These are phyloP conservation scores for Troides helena DNA, from an alignment of 2,888 invertebrate species.

Conservation along the genomic window DNA sequence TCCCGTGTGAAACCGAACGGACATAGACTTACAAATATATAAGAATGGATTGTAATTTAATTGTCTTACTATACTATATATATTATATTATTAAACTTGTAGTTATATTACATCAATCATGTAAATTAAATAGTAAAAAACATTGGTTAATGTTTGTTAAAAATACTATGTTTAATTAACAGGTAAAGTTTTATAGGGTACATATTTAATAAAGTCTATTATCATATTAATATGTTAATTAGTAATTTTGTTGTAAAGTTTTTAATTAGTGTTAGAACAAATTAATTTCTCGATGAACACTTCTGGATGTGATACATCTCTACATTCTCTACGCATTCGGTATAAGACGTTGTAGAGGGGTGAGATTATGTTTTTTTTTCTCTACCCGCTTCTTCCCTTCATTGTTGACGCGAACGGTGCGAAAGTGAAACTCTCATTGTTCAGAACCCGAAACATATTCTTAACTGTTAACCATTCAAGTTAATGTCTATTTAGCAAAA, in stretches of 20 bases:
- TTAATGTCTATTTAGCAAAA: background rate
- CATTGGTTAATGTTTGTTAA: no score
- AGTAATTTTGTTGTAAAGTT: no score
- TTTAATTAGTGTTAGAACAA: no score
- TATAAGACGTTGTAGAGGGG: slow-evolving; percentile 64
- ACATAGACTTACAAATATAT: slow-evolving; percentile 34
- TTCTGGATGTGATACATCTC: slow-evolving; percentile 13
- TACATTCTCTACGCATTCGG: slow-evolving; percentile 37
- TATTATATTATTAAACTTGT: background rate
- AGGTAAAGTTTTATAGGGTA: no score
- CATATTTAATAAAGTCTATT: no score
- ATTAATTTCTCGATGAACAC: background rate
- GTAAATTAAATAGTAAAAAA: no score
- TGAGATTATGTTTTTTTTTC: slow-evolving; percentile 50
- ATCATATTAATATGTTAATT: no score
- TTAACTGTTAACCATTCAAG: background rate
- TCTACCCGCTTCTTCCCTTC: slow-evolving; percentile 47
- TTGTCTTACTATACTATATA: background rate
- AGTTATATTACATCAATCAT: background rate
- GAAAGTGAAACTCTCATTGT: slow-evolving; percentile 47
- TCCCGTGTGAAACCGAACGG: slow-evolving; percentile 70
- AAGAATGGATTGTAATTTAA: slow-evolving; percentile 1
- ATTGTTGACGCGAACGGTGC: slow-evolving; percentile 57
- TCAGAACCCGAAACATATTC: slow-evolving; percentile 34
- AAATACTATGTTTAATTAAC: no score